Evolutionary conservation across 2,113 vertebrate species (phyloP), one percentile per base, ranked within the genome.

Genomic region (Colinus virginianus): DNA sequence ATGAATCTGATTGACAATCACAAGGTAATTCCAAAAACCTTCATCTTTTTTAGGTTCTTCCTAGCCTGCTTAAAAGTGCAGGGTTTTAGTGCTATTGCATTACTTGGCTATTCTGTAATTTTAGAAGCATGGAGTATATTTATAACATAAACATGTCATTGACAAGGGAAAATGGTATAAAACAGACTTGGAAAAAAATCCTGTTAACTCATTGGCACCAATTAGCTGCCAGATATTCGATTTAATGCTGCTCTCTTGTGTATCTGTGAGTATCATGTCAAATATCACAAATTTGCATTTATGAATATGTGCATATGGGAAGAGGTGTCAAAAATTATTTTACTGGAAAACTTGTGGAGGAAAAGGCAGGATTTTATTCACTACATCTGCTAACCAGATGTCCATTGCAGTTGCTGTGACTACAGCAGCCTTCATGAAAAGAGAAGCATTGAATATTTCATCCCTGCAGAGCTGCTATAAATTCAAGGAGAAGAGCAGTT

Each of bases 1-100:
- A 98, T 99, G 97, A 99, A 99, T 93, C 97, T 99, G 95, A 99
- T 99, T 13, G 99, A 99, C 95, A 99, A 98, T 97, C 99, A 99
- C 97, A 99, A 99, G 98, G 99, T 99, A 98, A 76, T 90, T 58
- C 28, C n/a, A 90, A 72, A 94, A 90, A 38, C 43, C 42, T 38
- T 58, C 75, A 0, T 90, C 8, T 1, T 3, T 82, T 85, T 67
- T 36, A 75, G 61, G 40, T 13, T 40, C 40, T 77, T 81, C 34
- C 22, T 69, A 11, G 25, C 7, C 8, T 86, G 8, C 14, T 91
- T 4, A 2, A 42, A 91, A 91, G 3, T 28, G 26, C 64, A 46
- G 28, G 5, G 46, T 93, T 95, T 66, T 84, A 90, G 58, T 74
- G 51, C 53, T 67, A 3, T 56, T 28, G 56, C 38, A 40, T 78